Conservation (phyloP, 2,888 invertebrate species). For the Cryptus viduatorius region DNA sequence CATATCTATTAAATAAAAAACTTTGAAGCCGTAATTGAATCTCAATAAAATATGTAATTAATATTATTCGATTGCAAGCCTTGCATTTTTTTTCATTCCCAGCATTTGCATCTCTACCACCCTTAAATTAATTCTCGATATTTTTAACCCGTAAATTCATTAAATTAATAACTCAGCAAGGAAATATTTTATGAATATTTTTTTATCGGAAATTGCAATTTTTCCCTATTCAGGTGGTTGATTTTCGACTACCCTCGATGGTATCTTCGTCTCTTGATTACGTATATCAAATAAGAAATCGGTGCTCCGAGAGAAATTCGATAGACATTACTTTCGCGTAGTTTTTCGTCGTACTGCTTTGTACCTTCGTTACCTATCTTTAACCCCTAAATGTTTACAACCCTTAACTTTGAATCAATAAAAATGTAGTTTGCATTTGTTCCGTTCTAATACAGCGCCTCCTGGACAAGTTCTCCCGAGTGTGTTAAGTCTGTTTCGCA, state of each 20-base stretch:
- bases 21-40: slow-evolving; percentile 27
- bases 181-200: not conserved
- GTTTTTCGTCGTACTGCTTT: not conserved
- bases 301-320: not conserved
- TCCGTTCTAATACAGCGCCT: slow-evolving; percentile 1
- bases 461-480: slow-evolving; percentile 39
- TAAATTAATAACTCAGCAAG: not conserved
- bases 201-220: no score
- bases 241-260: no score
- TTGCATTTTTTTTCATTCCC: not conserved
- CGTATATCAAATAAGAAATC: not conserved
- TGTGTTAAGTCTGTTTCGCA: slow-evolving; percentile 12
- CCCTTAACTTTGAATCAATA: not conserved
- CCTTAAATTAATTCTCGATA: not conserved
- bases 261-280: not conserved
- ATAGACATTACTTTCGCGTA: not conserved
- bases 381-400: not conserved
- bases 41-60: slow-evolving; percentile 19
- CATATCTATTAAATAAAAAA: slow-evolving; percentile 18
- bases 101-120: not conserved
- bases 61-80: not conserved
- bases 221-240: no score
- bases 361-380: not conserved
- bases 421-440: not conserved
- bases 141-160: not conserved